Percentiles rank a stretch among this genome's conserved stretches.
phyloP scores from a whole-genome alignment of 2,113 vertebrate genomes.

The Shinisaurus crocodilurus region DNA sequence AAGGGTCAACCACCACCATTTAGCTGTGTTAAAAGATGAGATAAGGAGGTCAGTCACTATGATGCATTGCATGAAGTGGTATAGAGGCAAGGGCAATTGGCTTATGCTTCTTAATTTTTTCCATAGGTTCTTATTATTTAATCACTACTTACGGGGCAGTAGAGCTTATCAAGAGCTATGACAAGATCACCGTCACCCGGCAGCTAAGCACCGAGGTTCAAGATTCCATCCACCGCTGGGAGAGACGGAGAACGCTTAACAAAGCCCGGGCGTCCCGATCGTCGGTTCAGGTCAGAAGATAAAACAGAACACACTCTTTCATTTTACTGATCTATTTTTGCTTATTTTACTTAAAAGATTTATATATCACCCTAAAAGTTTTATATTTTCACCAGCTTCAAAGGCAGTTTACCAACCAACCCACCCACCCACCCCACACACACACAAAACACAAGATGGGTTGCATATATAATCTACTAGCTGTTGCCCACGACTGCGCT shows the following conservation, averaged over 20 bases:
- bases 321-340: not conserved
- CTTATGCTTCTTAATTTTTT: not conserved
- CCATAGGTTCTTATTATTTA: conserved; percentile 94
- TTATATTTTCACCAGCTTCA: too few species aligned
- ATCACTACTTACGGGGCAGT: conserved; percentile 95
- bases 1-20: not conserved
- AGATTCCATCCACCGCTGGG: conserved; percentile 97
- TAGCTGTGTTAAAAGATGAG: not conserved
- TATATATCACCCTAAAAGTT: too few species aligned
- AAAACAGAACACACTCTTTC: not conserved
- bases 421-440: too few species aligned
- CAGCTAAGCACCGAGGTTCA: conserved; percentile 95
- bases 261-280: conserved; percentile 84
- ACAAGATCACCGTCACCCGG: conserved; percentile 89
- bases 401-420: too few species aligned
- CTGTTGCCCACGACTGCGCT: too few species aligned
- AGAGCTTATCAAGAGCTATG: conserved; percentile 94
- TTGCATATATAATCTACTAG: too few species aligned
- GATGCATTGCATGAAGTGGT: not conserved
- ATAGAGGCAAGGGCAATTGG: not conserved
- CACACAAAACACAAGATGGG: too few species aligned
- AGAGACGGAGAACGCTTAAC: conserved; percentile 92
- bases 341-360: not conserved
- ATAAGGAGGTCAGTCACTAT: not conserved
- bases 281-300: conserved; percentile 84